These are phyloP conservation scores for Rutilus rutilus DNA, from an alignment of 2,113 vertebrate species.

Conservation along the genomic window DNA sequence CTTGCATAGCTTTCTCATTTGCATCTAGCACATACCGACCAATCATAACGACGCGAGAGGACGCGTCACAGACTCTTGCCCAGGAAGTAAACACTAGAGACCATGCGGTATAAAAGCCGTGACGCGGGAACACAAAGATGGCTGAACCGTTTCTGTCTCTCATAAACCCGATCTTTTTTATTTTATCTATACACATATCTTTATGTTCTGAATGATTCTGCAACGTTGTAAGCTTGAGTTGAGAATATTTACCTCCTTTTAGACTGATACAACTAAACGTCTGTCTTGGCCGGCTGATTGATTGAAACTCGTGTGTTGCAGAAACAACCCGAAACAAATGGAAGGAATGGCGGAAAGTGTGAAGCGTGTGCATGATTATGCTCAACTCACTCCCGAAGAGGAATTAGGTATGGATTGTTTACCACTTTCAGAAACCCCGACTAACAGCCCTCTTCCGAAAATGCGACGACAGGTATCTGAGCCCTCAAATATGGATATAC, in stretches of 20 bases:
- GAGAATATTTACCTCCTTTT: neutral
- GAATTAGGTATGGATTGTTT: neutral
- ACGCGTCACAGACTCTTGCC: neutral
- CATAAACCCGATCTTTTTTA: neutral
- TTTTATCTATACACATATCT: neutral
- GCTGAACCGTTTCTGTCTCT: too few species aligned
- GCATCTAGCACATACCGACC: neutral
- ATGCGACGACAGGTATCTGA: too few species aligned
- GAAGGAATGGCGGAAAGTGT: neutral
- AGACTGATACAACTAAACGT: neutral
- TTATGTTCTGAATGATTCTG: neutral
- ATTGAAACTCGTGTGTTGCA: neutral
- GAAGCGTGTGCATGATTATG: neutral
- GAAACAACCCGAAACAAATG: neutral
- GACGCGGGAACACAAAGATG: too few species aligned
- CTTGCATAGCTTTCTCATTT: neutral
- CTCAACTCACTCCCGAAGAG: neutral
- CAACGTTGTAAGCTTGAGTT: neutral
- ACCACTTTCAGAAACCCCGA: too few species aligned
- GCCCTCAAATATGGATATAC: too few species aligned
- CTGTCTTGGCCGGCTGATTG: too few species aligned
- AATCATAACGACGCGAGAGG: neutral
- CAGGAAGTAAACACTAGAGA: neutral
- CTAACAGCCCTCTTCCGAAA: too few species aligned
- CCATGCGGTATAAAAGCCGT: neutral